Conservation (phyloP, 2,797 vertebrate species). For the Phrynocephalus vlangalii region DNA sequence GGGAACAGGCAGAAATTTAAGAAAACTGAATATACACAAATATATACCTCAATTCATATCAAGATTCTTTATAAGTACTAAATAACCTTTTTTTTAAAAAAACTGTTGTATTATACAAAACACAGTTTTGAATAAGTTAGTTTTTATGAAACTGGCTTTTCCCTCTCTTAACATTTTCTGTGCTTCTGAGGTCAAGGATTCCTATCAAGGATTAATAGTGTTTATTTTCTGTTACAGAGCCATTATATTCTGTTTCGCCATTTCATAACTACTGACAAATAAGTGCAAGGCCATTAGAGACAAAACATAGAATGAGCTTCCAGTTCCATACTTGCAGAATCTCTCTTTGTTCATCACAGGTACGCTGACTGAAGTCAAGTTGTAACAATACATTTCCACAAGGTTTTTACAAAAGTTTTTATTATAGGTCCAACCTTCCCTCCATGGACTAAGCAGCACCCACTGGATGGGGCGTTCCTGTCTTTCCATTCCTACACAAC, state of each 20-base stretch:
- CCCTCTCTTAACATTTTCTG: background rate
- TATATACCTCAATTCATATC: background rate
- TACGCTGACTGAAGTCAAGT: background rate
- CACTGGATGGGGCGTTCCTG: no score
- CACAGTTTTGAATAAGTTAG: background rate
- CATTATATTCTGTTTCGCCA: background rate
- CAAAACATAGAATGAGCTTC: background rate
- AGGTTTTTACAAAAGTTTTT: background rate
- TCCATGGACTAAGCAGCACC: background rate
- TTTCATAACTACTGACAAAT: slow-evolving; percentile 2
- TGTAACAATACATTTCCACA: background rate
- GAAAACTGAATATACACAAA: background rate
- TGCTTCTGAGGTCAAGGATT: slow-evolving; percentile 6
- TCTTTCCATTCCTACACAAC: background rate
- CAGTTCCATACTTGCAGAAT: background rate
- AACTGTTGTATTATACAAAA: background rate
- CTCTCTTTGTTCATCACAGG: background rate
- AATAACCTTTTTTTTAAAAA: background rate
- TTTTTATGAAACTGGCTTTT: background rate
- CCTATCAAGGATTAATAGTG: background rate
- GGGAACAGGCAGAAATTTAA: background rate
- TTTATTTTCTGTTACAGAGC: background rate
- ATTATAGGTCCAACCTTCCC: background rate
- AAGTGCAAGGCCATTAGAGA: background rate
- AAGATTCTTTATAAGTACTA: background rate